Evolutionary conservation across 2,797 vertebrate genomes (phyloP).

Genomic region (Tarsius wallacei): DNA sequence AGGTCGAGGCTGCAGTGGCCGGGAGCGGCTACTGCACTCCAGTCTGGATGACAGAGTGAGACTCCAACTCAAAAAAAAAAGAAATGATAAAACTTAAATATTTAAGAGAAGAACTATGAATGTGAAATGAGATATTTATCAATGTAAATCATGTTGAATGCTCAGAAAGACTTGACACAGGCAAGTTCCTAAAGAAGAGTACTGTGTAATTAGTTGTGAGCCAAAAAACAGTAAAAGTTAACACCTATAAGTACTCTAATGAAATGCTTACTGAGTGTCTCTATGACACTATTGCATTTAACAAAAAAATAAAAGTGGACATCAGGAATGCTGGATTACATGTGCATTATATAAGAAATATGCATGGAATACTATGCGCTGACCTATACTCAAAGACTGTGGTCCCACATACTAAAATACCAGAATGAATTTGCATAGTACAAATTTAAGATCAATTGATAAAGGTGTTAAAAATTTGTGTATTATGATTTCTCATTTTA

Average conservation of each 20-base stretch:
- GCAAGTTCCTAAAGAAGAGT: constrained; percentile 63
- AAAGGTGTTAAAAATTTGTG: not conserved
- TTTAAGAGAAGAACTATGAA: not conserved
- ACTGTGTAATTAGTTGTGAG: constrained; percentile 7
- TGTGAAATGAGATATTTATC: not conserved
- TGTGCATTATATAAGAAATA: constrained; percentile 29
- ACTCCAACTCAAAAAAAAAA: not conserved
- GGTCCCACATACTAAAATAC: not conserved
- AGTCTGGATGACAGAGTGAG: not conserved
- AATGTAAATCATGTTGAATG: constrained; percentile 26
- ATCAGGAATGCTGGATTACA: not conserved
- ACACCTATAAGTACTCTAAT: constrained; percentile 1
- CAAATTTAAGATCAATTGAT: constrained; percentile 51
- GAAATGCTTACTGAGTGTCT: not conserved
- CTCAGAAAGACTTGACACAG: constrained; percentile 37
- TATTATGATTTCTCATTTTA: constrained; percentile 32
- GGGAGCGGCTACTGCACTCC: not conserved
- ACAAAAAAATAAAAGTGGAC: not conserved
- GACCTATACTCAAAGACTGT: not conserved
- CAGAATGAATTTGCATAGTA: constrained; percentile 36
- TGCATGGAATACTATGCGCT: not conserved
- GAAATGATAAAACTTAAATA: constrained; percentile 42
- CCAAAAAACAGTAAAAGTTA: not conserved
- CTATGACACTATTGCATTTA: constrained; percentile 8
- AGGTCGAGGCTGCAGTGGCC: not conserved